Percentiles rank a stretch among this genome's conserved stretches.
Conservation (phyloP, 2,888 invertebrate species). For the Hirtodrosophila alboralis region DNA sequence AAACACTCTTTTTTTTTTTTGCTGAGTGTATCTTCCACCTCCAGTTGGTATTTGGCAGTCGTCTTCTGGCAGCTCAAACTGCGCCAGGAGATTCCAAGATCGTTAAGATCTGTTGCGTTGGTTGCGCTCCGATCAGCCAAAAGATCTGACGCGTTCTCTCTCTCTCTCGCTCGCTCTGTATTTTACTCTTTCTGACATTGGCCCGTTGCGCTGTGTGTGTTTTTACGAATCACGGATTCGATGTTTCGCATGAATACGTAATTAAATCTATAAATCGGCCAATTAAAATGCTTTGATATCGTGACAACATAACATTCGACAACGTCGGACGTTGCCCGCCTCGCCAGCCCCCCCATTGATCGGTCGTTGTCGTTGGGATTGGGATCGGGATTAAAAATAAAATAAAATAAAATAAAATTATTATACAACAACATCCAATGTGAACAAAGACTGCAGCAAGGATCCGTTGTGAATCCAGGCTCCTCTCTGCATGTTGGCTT, state of each 20-base stretch:
- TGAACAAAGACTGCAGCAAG: conserved; percentile 23
- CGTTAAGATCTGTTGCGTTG: conserved; percentile 78
- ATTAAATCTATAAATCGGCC: conserved; percentile 85
- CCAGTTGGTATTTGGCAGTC: conserved; percentile 9
- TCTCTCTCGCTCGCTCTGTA: conserved; percentile 8
- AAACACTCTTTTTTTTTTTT: too few species aligned
- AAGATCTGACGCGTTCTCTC: conserved; percentile 49
- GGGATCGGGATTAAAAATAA: conserved; percentile 37
- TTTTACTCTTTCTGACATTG: conserved; percentile 25
- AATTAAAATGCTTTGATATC: conserved; percentile 85
- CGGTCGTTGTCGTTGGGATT: conserved; percentile 14
- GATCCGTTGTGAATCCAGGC: conserved; percentile 9
- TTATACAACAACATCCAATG: conserved; percentile 57
- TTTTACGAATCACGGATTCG: conserved; percentile 85
- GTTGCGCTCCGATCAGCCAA: conserved; percentile 55
- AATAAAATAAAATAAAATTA: conserved; percentile 67
- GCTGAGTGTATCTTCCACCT: conserved; percentile 22
- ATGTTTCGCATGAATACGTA: conserved; percentile 85
- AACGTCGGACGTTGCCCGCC: conserved; percentile 59
- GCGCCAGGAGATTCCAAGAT: conserved; percentile 60
- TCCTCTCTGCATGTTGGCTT: conserved; percentile 11
- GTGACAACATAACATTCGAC: conserved; percentile 84
- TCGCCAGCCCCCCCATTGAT: conserved; percentile 31
- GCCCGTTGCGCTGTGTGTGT: conserved; percentile 82
- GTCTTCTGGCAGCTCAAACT: conserved; percentile 16